A percentile compares a stretch with the other conserved stretches of the same genome.
phyloP scores from a whole-genome alignment of 2,113 vertebrate species.

The Percina caprodes region DNA sequence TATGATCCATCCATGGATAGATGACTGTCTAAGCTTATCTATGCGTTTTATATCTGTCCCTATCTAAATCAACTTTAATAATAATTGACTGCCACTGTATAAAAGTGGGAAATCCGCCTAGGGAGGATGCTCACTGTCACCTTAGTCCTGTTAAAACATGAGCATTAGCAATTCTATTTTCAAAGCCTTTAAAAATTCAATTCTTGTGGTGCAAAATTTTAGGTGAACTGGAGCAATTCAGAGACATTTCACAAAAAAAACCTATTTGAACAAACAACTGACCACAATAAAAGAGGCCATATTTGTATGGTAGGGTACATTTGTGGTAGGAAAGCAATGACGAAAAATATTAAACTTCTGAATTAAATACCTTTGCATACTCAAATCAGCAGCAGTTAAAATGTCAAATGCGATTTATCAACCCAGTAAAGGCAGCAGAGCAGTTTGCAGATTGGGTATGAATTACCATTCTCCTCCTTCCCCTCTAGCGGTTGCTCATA shows the following conservation, averaged over 20 bases:
- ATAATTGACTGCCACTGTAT: too few species aligned
- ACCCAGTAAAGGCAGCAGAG: conserved; percentile 61
- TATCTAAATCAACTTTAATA: too few species aligned
- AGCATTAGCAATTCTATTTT: background rate
- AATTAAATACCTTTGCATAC: conserved; percentile 67
- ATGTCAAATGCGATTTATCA: conserved; percentile 76
- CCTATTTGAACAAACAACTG: conserved; percentile 10
- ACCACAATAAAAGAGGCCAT: background rate
- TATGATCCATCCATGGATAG: too few species aligned
- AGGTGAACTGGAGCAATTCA: background rate
- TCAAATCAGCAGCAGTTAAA: conserved; percentile 71
- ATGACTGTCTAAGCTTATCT: too few species aligned
- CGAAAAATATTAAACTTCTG: conserved; percentile 39
- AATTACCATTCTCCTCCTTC: conserved; percentile 74
- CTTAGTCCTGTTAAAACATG: background rate
- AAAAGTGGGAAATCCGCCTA: too few species aligned
- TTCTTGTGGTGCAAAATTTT: background rate
- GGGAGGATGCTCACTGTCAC: too few species aligned
- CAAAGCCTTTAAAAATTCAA: background rate
- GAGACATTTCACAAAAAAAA: background rate
- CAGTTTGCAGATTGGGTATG: conserved; percentile 77
- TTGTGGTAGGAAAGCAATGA: background rate
- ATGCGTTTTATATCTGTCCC: too few species aligned
- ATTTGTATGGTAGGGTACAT: conserved; percentile 30
- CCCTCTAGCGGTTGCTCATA: conserved; percentile 77